Base-by-base conservation (phyloP, 2,113 vertebrate genomes). In the Pagrus major region DNA sequence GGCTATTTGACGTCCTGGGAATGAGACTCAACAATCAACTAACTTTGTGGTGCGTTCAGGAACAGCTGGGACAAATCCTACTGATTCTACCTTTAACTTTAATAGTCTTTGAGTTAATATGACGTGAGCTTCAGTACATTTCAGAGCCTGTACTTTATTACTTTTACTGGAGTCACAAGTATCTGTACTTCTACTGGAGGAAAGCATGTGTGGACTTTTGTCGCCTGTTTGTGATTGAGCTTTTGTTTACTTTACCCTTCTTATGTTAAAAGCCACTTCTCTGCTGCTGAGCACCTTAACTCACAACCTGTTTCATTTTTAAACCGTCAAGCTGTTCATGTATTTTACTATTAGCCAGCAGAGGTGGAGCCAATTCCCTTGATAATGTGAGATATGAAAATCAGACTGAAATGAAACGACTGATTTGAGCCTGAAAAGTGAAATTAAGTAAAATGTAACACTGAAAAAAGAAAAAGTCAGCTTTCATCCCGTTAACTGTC, bases 371-470 rank as follows among this genome's bases (percentile, higher is more conserved):
- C 33, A 35, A 3, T 59, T 51, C 31, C 55, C 20, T n/a, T 27
- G 31, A 41, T 70, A 25, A 56, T 33, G 23, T 25, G 27, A 47
- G 60, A 69, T 51, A 29, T 31, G n/a, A 37, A 61, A 47, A 59
- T 58, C 4, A 1, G 31, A 58, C 25, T 54, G n/a, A 61, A 68
- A 68, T 54, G n/a, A 6, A 64, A 29, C 0, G 29, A 25, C 37
- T 18, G 27, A 41, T 15, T 5, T 8, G 51, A n/a, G 31, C 2
- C 56, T n/a, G 20, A 14, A 25, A 18, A 59, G 39, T 25, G 41
- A 66, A 58, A 58, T 74, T 6, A 52, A 68, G 61, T 60, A 31
- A 59, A 51, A 80, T 60, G 25, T 20, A 47, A 55, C 44, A 76
- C 21, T 0, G 33, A 23, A 54, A 0, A 10, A 29, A 47, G 27